A percentile compares a stretch with the other conserved stretches of the same genome.
These are phyloP conservation scores for Trypoxylus dichotomus DNA, from an alignment of 1,140 invertebrate species.

Conservation along the genomic window DNA sequence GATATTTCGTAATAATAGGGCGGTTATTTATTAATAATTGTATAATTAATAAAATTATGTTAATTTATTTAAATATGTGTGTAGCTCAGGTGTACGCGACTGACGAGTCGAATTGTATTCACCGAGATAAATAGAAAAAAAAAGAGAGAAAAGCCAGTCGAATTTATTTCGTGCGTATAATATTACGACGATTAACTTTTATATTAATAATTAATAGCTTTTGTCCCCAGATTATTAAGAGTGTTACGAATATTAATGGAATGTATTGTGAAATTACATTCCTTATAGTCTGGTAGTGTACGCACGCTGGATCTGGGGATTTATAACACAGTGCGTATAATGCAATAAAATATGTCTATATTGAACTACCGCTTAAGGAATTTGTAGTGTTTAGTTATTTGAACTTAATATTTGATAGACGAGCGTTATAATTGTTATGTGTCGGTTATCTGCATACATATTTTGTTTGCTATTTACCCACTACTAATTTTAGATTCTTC, in stretches of 20 bases:
- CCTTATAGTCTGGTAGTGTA: background rate
- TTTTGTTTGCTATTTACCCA: too few relatives aligned
- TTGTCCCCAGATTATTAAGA: background rate
- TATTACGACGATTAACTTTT: background rate
- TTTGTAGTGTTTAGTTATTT: too few relatives aligned
- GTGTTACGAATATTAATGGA: background rate
- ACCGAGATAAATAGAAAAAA: background rate
- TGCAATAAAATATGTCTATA: too few relatives aligned
- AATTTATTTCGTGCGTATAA: background rate
- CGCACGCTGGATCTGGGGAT: background rate
- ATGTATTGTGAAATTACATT: background rate
- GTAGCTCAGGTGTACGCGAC: background rate
- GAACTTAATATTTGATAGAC: too few relatives aligned
- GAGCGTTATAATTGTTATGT: too few relatives aligned
- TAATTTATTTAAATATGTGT: constrained; percentile 26
- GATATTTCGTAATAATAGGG: constrained; percentile 17
- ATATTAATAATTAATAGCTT: background rate
- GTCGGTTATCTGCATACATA: too few relatives aligned
- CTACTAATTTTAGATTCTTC: too few relatives aligned
- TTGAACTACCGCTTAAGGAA: too few relatives aligned
- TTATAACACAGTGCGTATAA: too few relatives aligned
- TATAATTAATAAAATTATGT: constrained; percentile 28
- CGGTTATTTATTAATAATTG: constrained; percentile 26
- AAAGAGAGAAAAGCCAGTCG: background rate
- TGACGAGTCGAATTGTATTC: background rate